A percentile compares a stretch with the other conserved stretches of the same genome.
These are phyloP conservation scores for Falcaria lacertinaria DNA, from an alignment of 2,888 invertebrate species.

Conservation along the genomic window DNA sequence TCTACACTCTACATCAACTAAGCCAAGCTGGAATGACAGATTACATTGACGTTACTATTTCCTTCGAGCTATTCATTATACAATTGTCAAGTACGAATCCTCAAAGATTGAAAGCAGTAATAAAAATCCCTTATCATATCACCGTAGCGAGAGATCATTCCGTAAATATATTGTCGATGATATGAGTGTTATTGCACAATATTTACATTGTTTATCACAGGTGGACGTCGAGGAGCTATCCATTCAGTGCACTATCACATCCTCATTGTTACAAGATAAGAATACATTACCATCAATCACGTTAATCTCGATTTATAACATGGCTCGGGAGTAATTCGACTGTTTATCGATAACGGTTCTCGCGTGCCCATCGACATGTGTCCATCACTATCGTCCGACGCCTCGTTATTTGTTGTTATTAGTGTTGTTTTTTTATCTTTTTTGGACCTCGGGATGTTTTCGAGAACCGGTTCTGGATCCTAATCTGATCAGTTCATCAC, in stretches of 20 bases:
- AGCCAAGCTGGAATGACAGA: too few species aligned
- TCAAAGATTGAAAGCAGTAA: background rate
- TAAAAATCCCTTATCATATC: background rate
- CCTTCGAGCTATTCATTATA: background rate
- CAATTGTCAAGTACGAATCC: background rate
- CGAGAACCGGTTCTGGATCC: slow-evolving; percentile 65
- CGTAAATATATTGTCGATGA: background rate
- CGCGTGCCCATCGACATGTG: slow-evolving; percentile 33
- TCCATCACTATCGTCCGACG: slow-evolving; percentile 41
- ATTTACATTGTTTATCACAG: slow-evolving; percentile 1
- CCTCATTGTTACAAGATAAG: slow-evolving; percentile 17
- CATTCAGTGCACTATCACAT: slow-evolving; percentile 10
- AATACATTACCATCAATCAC: slow-evolving; percentile 21
- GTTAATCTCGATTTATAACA: slow-evolving; percentile 4
- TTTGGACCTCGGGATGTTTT: slow-evolving; percentile 62
- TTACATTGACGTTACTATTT: background rate
- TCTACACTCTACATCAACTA: too few species aligned
- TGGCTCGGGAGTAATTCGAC: slow-evolving; percentile 2
- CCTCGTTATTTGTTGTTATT: slow-evolving; percentile 80
- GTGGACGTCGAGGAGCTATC: slow-evolving; percentile 9
- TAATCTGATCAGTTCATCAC: slow-evolving; percentile 75
- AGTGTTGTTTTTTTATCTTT: slow-evolving; percentile 64
- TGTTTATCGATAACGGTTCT: slow-evolving; percentile 32
- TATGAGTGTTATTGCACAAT: background rate
- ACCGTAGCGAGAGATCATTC: background rate